phyloP scores from a whole-genome alignment of 2,113 vertebrate genomes.

The Nasalis larvatus region DNA sequence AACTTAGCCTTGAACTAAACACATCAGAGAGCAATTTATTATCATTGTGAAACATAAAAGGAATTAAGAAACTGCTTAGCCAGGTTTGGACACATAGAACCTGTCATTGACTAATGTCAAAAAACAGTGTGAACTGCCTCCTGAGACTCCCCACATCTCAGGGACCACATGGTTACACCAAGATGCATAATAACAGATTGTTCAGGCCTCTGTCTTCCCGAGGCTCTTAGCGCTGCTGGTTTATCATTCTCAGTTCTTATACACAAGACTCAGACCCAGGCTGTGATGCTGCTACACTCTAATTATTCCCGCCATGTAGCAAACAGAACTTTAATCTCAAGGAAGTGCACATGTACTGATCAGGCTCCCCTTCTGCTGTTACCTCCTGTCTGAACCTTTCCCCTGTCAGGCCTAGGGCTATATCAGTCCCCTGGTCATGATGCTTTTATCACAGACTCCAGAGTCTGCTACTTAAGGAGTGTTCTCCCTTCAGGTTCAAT shows the following conservation, averaged over 20 bases:
- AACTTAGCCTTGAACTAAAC: background rate
- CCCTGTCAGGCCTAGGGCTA: background rate
- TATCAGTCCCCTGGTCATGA: background rate
- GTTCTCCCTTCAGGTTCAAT: background rate
- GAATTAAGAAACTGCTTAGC: background rate
- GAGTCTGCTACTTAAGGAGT: background rate
- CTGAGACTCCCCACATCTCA: background rate
- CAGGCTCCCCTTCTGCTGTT: background rate
- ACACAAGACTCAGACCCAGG: background rate
- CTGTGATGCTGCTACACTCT: too few relatives aligned
- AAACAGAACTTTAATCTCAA: background rate
- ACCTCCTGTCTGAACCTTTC: background rate
- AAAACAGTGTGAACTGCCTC: background rate
- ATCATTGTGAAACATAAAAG: background rate
- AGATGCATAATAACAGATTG: too few relatives aligned
- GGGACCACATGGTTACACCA: too few relatives aligned
- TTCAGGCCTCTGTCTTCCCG: background rate
- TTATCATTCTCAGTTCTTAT: background rate
- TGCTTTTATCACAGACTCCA: background rate
- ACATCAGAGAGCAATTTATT: background rate
- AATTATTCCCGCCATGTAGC: rapidly evolving
- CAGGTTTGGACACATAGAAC: background rate
- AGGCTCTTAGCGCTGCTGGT: background rate
- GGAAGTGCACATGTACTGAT: rapidly evolving
- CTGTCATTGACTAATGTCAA: background rate